phyloP scores from a whole-genome alignment of 1,140 invertebrate species.

The Formica selysi region DNA sequence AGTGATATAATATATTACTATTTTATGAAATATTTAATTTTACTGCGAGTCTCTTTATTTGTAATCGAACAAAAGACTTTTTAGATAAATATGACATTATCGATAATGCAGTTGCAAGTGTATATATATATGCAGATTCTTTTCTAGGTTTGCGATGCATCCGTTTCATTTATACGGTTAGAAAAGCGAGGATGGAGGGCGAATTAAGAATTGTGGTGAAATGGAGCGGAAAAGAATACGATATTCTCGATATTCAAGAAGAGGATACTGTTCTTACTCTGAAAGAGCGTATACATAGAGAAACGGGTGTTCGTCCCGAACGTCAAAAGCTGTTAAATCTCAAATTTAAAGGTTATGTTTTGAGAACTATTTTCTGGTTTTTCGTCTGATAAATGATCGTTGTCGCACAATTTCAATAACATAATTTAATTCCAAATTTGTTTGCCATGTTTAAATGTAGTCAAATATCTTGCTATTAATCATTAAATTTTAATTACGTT shows the following conservation, averaged over 20 bases:
- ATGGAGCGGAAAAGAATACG: slow-evolving; percentile 96
- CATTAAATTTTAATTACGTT: background rate
- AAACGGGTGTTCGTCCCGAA: slow-evolving; percentile 95
- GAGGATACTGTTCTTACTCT: slow-evolving; percentile 92
- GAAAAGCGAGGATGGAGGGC: slow-evolving; percentile 80
- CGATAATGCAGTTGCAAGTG: slow-evolving; percentile 18
- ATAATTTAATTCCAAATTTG: no score
- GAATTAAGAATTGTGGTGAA: slow-evolving; percentile 91
- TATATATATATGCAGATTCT: background rate
- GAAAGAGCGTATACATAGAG: slow-evolving; percentile 92
- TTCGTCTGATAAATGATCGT: background rate
- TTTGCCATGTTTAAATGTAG: background rate
- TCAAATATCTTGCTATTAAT: background rate
- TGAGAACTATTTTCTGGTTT: slow-evolving; percentile 49
- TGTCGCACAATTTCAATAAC: background rate
- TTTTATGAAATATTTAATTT: background rate
- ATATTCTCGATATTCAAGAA: slow-evolving; percentile 89
- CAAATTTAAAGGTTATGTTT: slow-evolving; percentile 93
- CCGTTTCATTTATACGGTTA: slow-evolving; percentile 21
- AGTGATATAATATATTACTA: background rate
- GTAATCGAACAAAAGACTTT: background rate
- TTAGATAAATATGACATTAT: background rate
- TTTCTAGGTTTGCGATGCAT: slow-evolving; percentile 3
- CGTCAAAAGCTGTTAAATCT: slow-evolving; percentile 97
- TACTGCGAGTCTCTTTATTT: background rate